Base-by-base conservation (phyloP, 2,113 vertebrate genomes). In the Spheniscus mendiculus region DNA sequence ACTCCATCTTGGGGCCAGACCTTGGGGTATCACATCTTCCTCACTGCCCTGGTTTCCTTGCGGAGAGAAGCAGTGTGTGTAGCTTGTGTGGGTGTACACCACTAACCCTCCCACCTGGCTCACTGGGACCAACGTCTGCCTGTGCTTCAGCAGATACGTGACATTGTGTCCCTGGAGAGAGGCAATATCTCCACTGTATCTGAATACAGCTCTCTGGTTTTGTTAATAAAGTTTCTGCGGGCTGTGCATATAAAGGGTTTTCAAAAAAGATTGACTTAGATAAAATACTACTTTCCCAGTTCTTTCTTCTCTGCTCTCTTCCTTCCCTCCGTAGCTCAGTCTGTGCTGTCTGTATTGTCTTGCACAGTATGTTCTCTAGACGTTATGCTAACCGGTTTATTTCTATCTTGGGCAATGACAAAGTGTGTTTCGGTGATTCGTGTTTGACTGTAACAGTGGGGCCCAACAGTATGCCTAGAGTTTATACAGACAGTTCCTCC, bases 121-220 rank as follows among this genome's bases (percentile, higher is more conserved):
- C 40, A 26, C 32, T 38, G 50, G 42, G 23, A 59, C 67, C 36
- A 15, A 12, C 0, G 3, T 23, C 19, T 78, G 49, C 25, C 47
- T 0, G 0, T 62, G 17, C 42, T 82, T 52, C 26, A 42, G 23
- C 30, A 67, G 36, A 11, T 72, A 42, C 0, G 3, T 32, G 38
- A 38, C 29, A 6, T 19, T 56, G 53, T 40, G 38, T 22, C 42
- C 19, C 36, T 42, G 49, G 53, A 42, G 59, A 83, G 44, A 91
- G 8, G 20, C 38, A 58, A 9, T 63, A 59, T 40, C 38, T 69
- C 44, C n/a, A 11, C 49, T 27, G 5, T 25, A 50, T 30, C 42
- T 53, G 21, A 76, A 73, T 29, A 59, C 5, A 63, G 15, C 16
- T 13, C 55, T 65, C 67, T 61, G 56, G 22, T 58, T 80, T 80